Evolutionary conservation across 2,888 invertebrate species (phyloP), one percentile per base, ranked within the genome.

Genomic region (Hyalella azteca): DNA sequence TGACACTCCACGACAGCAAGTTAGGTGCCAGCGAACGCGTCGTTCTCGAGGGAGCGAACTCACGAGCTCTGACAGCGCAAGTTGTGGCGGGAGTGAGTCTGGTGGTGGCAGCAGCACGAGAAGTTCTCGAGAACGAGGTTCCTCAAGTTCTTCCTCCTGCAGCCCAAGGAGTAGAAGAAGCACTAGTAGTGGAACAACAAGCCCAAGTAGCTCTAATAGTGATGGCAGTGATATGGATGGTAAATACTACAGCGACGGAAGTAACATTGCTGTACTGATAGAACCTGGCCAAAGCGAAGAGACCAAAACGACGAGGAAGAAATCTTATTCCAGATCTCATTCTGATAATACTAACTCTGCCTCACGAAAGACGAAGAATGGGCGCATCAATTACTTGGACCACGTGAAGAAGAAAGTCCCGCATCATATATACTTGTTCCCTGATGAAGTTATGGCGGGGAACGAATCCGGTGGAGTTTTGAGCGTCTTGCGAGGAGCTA

Each of bases 211-310:
- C 36, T 75, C 79, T 15, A 40, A 49, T 19, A 45, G 49, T 26
- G 4, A 36, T 66, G 66, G n/a, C 5, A 45, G 40, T 19, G 76
- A 49, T 22, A 29, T 15, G 5, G 26, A n/a, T 41, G 75, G 41
- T 41, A 45, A 45, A 45, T 9, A 41, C 29, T 5, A 39, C 41
- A 81, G 81, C 41, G 81, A 81, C 36, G 77, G 73, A 9, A 81
- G 81, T 48, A 77, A 78, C 26, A 66, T 81, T 22, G 32, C 79
- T 40, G 81, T 81, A 26, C 75, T 77, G 40, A 79, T 81, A 36
- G 66, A n/a, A 7, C 36, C 66, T 0, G 66, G 66, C 11, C 29
- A 36, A 4, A 13, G 19, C 15, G 15, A 19, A 66, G 19, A 7
- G 15, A 66, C 36, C 19, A 66, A 39, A 36, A 36, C 15, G 9